Percentiles rank a stretch among this genome's conserved stretches.
These are phyloP conservation scores for Benthosema pterotum DNA, from an alignment of 2,797 vertebrate genomes.

Conservation along the genomic window DNA sequence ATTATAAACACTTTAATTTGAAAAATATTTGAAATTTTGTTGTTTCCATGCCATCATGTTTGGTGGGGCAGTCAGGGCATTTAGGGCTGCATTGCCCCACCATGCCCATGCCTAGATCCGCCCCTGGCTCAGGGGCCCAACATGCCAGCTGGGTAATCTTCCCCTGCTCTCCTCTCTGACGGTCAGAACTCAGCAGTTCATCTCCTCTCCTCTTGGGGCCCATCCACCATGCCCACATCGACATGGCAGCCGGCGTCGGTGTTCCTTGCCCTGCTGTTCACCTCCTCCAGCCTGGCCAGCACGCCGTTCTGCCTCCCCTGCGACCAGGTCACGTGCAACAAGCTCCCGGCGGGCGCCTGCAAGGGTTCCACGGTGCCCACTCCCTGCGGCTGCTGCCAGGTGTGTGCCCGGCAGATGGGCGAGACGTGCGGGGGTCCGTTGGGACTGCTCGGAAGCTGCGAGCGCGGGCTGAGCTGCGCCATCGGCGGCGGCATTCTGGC, in stretches of 20 bases:
- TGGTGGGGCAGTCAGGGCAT: too few species aligned
- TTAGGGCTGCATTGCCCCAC: too few species aligned
- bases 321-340: slow-evolving; percentile 89
- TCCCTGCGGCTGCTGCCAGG: slow-evolving; percentile 89
- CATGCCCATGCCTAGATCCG: too few species aligned
- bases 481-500: slow-evolving; percentile 90
- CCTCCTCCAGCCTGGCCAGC: slow-evolving; percentile 73
- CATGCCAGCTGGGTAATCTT: too few species aligned
- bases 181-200: too few species aligned
- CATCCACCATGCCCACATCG: too few species aligned
- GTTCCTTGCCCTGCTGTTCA: slow-evolving; percentile 69
- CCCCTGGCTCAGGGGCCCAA: too few species aligned
- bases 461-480: slow-evolving; percentile 89
- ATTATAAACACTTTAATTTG: too few species aligned
- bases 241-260: slow-evolving; percentile 20
- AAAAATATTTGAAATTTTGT: too few species aligned
- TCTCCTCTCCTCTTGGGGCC: too few species aligned
- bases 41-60: too few species aligned
- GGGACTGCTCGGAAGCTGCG: slow-evolving; percentile 89
- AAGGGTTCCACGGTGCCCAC: slow-evolving; percentile 86
- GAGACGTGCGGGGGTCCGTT: slow-evolving; percentile 91
- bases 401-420: slow-evolving; percentile 89
- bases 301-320: slow-evolving; percentile 88
- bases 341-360: slow-evolving; percentile 78
- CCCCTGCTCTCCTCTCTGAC: too few species aligned